Evolutionary conservation across 2,113 vertebrate species (phyloP), one percentile per base, ranked within the genome.

Genomic region (Centrocercus urophasianus): DNA sequence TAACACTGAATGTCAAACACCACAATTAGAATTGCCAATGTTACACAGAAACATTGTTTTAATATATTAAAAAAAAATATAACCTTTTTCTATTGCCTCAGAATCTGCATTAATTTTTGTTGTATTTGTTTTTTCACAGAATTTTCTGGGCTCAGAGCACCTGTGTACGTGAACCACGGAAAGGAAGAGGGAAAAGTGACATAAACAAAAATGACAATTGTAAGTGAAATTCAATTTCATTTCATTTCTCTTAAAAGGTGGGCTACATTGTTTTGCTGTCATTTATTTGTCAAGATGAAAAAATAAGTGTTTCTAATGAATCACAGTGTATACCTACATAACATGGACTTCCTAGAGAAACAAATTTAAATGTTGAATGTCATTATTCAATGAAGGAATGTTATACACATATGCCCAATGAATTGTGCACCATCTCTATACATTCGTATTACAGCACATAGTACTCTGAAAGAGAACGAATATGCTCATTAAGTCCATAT

Each of bases 1-100:
- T 97, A 97, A 93, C 88, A 85, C 80, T 81, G 96, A 97, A 97
- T 97, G 94, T 96, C 95, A 97, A 95, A 84, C 30, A 76, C 50
- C 47, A 83, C 93, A 93, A 93, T 96, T 83, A 97, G 93, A 97
- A 97, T 96, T 95, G 92, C 89, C 96, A 90, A 95, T 95, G 24
- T 8, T 88, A 94, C 79, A 85, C 73, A 95, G 93, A 96, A 97
- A 90, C 38, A 75, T 48, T 75, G 63, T 25, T 80, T 86, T 81
- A 84, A 94, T 91, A 91, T 88, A 65, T 42, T 40, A 28, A 64
- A 64, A 59, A 42, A n/a, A 86, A 27, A 75, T 10, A 11, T 24
- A 17, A 9, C 61, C 30, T 43, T 47, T 92, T 92, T 25, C 74
- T 95, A 45, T 78, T 94, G 80, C 59, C 67, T 88, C 64, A 82